These are phyloP conservation scores for Hemibagrus wyckioides DNA, from an alignment of 2,113 vertebrate species.

Conservation along the genomic window DNA sequence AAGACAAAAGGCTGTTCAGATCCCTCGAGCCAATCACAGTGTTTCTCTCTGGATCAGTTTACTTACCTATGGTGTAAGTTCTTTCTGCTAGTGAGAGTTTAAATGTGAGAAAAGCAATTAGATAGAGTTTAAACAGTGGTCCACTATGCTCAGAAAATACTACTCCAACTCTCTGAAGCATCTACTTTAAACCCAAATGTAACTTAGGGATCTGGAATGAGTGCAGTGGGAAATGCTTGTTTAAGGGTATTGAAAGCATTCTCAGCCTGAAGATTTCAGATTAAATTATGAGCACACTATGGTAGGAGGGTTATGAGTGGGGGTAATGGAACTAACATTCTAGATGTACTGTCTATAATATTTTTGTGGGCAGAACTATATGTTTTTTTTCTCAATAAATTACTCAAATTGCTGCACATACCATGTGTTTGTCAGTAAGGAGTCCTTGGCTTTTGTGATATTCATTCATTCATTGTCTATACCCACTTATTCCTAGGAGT, in stretches of 20 bases:
- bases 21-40: neutral
- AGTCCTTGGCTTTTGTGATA: too few species aligned
- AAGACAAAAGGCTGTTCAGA: neutral
- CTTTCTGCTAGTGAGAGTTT: neutral
- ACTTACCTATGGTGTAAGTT: neutral
- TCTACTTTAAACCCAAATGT: neutral
- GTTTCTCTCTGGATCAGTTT: neutral
- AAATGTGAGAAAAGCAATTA: neutral
- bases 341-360: neutral
- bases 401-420: too few species aligned
- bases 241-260: neutral
- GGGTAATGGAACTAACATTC: neutral
- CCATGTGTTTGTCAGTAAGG: too few species aligned
- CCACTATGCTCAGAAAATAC: neutral
- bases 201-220: neutral
- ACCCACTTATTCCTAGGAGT: too few species aligned
- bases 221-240: neutral
- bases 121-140: neutral
- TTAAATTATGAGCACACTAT: neutral
- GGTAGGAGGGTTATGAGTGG: neutral
- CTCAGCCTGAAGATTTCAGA: neutral
- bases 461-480: too few species aligned
- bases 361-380: too few species aligned
- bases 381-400: too few species aligned
- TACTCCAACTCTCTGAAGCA: neutral